These are phyloP conservation scores for Polia nebulosa DNA, from an alignment of 2,888 invertebrate species.

Conservation along the genomic window DNA sequence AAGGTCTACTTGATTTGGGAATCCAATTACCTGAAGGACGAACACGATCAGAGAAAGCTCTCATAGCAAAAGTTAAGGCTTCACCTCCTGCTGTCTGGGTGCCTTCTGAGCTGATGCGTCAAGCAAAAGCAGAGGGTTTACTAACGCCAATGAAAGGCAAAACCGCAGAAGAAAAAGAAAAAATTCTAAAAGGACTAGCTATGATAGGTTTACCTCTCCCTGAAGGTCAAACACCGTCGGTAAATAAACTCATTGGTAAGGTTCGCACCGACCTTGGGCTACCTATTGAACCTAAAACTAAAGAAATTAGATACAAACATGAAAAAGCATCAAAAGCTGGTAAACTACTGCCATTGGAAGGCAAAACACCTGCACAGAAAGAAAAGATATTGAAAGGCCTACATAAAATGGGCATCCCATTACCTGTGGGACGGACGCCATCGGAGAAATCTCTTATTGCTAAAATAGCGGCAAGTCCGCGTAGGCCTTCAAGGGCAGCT, in stretches of 20 bases:
- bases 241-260: constrained; percentile 56
- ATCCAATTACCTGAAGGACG: constrained; percentile 53
- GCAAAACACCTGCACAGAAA: constrained; percentile 67
- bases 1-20: constrained; percentile 48
- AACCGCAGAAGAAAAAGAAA: constrained; percentile 55
- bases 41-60: constrained; percentile 60
- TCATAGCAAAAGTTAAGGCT: constrained; percentile 60
- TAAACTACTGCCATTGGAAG: constrained; percentile 57
- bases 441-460: constrained; percentile 66
- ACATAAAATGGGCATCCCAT: constrained; percentile 52
- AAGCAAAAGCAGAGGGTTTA: constrained; percentile 13
- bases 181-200: constrained; percentile 61
- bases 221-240: constrained; percentile 61
- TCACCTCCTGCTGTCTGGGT: constrained; percentile 31
- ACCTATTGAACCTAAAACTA: constrained; percentile 47
- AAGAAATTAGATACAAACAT: constrained; percentile 58
- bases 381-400: constrained; percentile 55
- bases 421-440: constrained; percentile 66
- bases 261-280: constrained; percentile 59
- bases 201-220: constrained; percentile 66
- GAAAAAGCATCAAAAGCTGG: constrained; percentile 62
- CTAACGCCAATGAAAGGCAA: constrained; percentile 24
- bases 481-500: constrained; percentile 1
- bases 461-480: constrained; percentile 17
- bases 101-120: neutral